Conservation (phyloP, 1,140 invertebrate species). For the Chironomus tepperi region DNA sequence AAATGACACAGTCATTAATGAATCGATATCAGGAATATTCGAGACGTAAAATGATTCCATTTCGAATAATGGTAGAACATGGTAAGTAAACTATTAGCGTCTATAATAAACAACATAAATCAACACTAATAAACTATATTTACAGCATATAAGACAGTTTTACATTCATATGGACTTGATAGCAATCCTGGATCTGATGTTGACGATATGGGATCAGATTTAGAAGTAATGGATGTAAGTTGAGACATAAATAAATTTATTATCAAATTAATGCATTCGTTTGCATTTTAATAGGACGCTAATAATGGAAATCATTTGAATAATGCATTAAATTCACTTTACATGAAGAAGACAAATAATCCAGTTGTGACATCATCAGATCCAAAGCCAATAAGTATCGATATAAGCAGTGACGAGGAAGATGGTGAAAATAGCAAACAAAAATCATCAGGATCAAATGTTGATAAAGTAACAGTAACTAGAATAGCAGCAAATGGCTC, state of each 20-base stretch:
- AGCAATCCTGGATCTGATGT: conserved; percentile 45
- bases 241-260: background rate
- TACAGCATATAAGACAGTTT: conserved; percentile 46
- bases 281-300: background rate
- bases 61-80: conserved; percentile 54
- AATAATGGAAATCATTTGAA: conserved; percentile 34
- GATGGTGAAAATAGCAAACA: conserved; percentile 39
- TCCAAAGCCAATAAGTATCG: conserved; percentile 42
- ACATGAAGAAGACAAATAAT: conserved; percentile 42
- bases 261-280: background rate
- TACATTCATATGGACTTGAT: conserved; percentile 49
- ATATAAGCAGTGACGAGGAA: conserved; percentile 50
- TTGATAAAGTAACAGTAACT: background rate
- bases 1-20: conserved; percentile 63
- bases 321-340: conserved; percentile 44
- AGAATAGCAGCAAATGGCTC: conserved; percentile 23
- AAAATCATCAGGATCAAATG: background rate
- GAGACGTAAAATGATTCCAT: conserved; percentile 55
- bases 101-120: background rate
- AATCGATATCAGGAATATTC: conserved; percentile 60
- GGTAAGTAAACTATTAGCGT: conserved; percentile 41
- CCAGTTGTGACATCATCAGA: conserved; percentile 32
- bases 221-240: conserved; percentile 43
- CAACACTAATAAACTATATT: background rate
- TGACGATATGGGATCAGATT: conserved; percentile 46